Evolutionary conservation across 2,113 vertebrate genomes (phyloP).

Genomic region (Epinephelus moara): DNA sequence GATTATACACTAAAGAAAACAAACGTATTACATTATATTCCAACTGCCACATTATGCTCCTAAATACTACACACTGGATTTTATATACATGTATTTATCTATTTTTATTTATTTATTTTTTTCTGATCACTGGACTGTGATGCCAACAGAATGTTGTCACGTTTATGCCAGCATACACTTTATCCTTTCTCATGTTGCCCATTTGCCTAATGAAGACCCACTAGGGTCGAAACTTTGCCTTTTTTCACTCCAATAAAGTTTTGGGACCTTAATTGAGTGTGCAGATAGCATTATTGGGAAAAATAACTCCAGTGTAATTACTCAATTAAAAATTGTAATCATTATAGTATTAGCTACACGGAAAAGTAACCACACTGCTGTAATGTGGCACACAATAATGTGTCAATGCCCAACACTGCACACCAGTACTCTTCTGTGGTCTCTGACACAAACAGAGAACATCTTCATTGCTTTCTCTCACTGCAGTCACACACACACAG

Average conservation of each 20-base stretch:
- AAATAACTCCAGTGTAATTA: not conserved
- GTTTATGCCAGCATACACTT: not conserved
- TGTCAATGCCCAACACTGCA: not conserved
- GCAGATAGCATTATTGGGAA: not conserved
- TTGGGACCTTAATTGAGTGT: not conserved
- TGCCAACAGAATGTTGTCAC: not conserved
- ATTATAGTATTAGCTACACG: no score
- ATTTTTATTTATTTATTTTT: no score
- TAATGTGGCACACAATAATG: not conserved
- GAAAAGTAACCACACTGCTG: not conserved
- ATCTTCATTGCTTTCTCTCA: conserved; percentile 4
- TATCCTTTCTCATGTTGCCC: no score
- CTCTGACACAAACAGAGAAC: not conserved
- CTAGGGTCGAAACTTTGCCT: no score
- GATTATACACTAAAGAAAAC: no score
- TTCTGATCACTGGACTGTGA: not conserved
- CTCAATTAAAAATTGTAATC: not conserved
- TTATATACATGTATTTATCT: no score
- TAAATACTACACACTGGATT: no score
- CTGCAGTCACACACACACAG: not conserved
- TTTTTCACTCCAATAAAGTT: no score
- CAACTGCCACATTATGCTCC: no score
- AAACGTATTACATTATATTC: no score
- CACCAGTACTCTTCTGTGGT: not conserved
- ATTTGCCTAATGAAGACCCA: not conserved